Percentiles rank a stretch among this genome's conserved stretches.
Evolutionary conservation across 2,797 vertebrate species (phyloP).

Genomic region (Myotis pilosus): DNA sequence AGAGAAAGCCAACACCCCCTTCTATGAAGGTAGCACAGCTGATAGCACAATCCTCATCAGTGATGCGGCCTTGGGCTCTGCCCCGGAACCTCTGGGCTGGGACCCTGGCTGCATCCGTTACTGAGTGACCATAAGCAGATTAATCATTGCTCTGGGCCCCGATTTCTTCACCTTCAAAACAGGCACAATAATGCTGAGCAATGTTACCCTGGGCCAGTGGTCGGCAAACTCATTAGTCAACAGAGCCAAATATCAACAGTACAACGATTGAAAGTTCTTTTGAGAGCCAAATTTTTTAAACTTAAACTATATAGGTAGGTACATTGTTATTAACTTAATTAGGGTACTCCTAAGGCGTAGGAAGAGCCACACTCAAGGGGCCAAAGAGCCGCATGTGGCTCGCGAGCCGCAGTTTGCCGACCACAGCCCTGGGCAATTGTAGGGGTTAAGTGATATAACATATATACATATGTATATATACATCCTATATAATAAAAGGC

Average conservation of each 20-base stretch:
- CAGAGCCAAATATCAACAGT: too few species aligned
- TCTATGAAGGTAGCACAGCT: background rate
- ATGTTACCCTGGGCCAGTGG: too few species aligned
- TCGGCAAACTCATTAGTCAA: too few species aligned
- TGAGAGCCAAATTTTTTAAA: too few species aligned
- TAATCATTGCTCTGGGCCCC: background rate
- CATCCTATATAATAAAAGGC: too few species aligned
- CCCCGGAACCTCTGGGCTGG: background rate
- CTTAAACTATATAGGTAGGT: too few species aligned
- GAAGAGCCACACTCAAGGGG: too few species aligned
- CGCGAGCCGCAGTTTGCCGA: too few species aligned
- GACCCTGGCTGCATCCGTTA: background rate
- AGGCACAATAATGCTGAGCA: background rate
- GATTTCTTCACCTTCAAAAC: background rate
- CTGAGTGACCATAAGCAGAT: background rate
- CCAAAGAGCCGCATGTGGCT: too few species aligned
- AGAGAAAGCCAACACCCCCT: background rate
- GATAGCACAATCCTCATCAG: rapidly evolving
- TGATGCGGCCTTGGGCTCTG: rapidly evolving
- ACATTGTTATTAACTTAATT: too few species aligned
- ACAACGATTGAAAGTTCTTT: too few species aligned
- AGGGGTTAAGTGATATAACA: background rate
- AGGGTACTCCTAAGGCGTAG: too few species aligned
- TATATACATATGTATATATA: background rate
- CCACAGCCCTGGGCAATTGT: background rate